These are phyloP conservation scores for Paedocypris micromegethes DNA, from an alignment of 2,797 vertebrate genomes.

Conservation along the genomic window DNA sequence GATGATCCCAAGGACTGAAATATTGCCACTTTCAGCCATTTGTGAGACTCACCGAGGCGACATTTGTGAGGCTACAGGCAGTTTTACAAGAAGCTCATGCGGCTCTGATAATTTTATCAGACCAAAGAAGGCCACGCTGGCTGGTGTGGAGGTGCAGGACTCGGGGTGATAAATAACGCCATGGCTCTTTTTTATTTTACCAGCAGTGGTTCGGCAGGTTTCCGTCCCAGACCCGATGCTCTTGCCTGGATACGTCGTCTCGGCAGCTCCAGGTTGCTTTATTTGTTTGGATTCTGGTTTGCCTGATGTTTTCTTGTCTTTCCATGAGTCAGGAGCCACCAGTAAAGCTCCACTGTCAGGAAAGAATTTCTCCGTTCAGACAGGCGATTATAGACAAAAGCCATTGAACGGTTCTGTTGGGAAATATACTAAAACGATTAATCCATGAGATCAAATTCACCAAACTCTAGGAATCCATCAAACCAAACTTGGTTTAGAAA, in stretches of 20 bases:
- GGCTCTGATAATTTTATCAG: conserved; percentile 34
- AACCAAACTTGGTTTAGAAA: too few species aligned
- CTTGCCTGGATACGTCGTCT: conserved; percentile 21
- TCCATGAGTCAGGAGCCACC: conserved; percentile 5
- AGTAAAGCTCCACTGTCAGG: conserved; percentile 18
- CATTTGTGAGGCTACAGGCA: conserved; percentile 43
- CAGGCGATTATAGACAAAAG: too few species aligned
- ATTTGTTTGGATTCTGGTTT: background rate
- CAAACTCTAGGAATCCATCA: too few species aligned
- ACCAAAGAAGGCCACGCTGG: conserved; percentile 26
- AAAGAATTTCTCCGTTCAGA: conserved; percentile 21
- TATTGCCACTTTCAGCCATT: conserved; percentile 16
- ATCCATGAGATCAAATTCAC: too few species aligned
- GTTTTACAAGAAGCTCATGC: conserved; percentile 45
- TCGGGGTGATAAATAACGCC: conserved; percentile 35
- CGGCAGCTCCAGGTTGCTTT: background rate
- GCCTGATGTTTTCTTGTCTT: background rate
- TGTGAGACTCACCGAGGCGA: conserved; percentile 37
- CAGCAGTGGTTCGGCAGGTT: conserved; percentile 8
- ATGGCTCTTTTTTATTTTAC: conserved; percentile 22
- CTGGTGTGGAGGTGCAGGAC: conserved; percentile 11
- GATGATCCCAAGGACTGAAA: background rate
- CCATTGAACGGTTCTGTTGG: background rate
- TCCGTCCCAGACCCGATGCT: conserved; percentile 22
- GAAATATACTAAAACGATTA: background rate